A percentile compares a stretch with the other conserved stretches of the same genome.
These are phyloP conservation scores for Fistularia tabacaria DNA, from an alignment of 2,797 vertebrate species.

Conservation along the genomic window DNA sequence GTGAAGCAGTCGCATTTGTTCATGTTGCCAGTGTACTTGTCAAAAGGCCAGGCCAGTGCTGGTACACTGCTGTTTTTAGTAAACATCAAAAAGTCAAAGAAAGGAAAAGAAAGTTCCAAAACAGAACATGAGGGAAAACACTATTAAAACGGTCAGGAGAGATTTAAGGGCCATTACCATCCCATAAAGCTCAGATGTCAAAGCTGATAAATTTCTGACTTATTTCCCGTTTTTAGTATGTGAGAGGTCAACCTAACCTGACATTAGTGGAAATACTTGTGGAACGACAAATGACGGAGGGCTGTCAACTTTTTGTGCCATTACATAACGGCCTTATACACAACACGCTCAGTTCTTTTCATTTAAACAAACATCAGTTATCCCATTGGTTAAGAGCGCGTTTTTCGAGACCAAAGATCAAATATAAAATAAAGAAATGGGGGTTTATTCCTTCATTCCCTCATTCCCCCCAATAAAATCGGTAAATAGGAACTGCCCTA, in stretches of 20 bases:
- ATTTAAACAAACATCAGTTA: background rate
- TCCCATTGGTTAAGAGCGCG: no score
- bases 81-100: slow-evolving; percentile 64
- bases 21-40: slow-evolving; percentile 52
- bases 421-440: background rate
- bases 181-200: slow-evolving; percentile 29
- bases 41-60: slow-evolving; percentile 52
- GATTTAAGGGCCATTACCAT: slow-evolving; percentile 4
- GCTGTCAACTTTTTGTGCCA: background rate
- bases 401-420: background rate
- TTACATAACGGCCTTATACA: background rate
- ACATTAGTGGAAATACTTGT: no score
- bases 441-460: slow-evolving; percentile 6
- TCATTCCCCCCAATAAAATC: slow-evolving; percentile 19
- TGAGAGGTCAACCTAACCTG: no score
- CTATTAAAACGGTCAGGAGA: slow-evolving; percentile 12
- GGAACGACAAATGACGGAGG: no score
- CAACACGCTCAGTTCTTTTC: background rate
- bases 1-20: slow-evolving; percentile 34
- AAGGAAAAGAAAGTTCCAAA: slow-evolving; percentile 66
- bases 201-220: slow-evolving; percentile 7
- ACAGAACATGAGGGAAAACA: slow-evolving; percentile 47
- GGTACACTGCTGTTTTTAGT: slow-evolving; percentile 69
- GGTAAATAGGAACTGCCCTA: slow-evolving; percentile 8
- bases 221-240: background rate